phyloP scores from a whole-genome alignment of 2,113 vertebrate species.

The Coryphaenoides rupestris region DNA sequence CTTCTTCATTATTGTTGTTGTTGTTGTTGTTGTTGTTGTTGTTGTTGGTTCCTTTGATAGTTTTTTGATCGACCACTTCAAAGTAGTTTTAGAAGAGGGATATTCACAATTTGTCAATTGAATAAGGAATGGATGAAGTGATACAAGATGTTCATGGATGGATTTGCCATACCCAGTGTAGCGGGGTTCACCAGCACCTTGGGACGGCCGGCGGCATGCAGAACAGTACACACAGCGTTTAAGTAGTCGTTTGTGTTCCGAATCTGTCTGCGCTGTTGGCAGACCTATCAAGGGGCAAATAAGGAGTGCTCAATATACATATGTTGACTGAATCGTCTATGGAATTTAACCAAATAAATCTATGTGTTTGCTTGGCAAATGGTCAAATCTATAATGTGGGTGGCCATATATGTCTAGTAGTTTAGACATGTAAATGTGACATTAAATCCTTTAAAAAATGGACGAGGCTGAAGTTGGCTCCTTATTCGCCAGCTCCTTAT shows the following conservation, averaged over 20 bases:
- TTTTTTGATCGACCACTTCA: constrained; percentile 19
- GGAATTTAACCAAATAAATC: too few species aligned
- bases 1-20: constrained; percentile 10
- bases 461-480: too few species aligned
- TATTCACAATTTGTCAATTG: neutral
- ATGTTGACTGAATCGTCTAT: neutral
- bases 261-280: constrained; percentile 31
- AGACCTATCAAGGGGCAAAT: constrained; percentile 25
- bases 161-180: constrained; percentile 25
- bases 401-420: too few species aligned
- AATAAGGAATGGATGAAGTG: neutral
- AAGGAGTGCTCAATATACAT: neutral
- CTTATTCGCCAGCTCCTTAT: too few species aligned
- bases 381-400: too few species aligned
- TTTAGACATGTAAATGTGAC: too few species aligned
- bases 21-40: constrained; percentile 13
- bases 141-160: neutral
- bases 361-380: neutral
- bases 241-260: constrained; percentile 23
- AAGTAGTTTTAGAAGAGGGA: neutral
- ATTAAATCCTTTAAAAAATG: too few species aligned
- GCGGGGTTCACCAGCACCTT: constrained; percentile 8
- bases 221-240: constrained; percentile 31
- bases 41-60: constrained; percentile 26
- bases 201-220: neutral